These are phyloP conservation scores for Sialis lutaria DNA, from an alignment of 2,888 invertebrate genomes.

Conservation along the genomic window DNA sequence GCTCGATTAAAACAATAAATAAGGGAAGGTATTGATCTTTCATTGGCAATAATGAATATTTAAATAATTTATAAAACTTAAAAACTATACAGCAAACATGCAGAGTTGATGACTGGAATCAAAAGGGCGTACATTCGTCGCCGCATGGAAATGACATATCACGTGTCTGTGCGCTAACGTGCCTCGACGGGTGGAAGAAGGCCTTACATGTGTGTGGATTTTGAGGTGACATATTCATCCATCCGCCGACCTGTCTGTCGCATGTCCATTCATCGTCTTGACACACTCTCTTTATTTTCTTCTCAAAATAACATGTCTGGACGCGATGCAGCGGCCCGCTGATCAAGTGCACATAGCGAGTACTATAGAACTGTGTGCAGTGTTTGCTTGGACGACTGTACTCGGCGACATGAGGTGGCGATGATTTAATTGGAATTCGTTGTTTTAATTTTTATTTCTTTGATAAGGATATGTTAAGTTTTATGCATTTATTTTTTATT, in stretches of 20 bases:
- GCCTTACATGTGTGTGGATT: slow-evolving; percentile 1
- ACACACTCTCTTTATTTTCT: slow-evolving; percentile 5
- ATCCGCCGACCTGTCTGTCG: slow-evolving; percentile 4
- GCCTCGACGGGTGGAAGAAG: slow-evolving; percentile 1
- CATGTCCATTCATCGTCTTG: slow-evolving; percentile 6
- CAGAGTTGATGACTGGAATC: background rate
- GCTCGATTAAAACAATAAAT: too few relatives aligned
- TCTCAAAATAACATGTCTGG: slow-evolving; percentile 1
- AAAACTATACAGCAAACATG: too few relatives aligned
- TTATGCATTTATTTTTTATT: too few relatives aligned
- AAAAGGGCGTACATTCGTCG: background rate
- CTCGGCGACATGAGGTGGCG: too few relatives aligned
- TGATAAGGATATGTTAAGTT: too few relatives aligned
- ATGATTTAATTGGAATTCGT: too few relatives aligned
- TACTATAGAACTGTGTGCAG: too few relatives aligned
- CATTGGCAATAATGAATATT: too few relatives aligned
- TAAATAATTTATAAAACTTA: too few relatives aligned
- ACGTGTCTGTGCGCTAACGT: background rate
- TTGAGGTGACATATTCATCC: slow-evolving; percentile 7
- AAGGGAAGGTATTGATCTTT: too few relatives aligned
- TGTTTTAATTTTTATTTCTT: too few relatives aligned
- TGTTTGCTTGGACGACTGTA: too few relatives aligned
- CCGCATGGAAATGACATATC: background rate
- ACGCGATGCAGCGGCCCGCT: background rate
- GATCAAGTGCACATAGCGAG: background rate